Percentiles rank a stretch among this genome's conserved stretches.
phyloP scores from a whole-genome alignment of 35 echinoderm and acorn worm genomes.

The Ophioderma brevispina region DNA sequence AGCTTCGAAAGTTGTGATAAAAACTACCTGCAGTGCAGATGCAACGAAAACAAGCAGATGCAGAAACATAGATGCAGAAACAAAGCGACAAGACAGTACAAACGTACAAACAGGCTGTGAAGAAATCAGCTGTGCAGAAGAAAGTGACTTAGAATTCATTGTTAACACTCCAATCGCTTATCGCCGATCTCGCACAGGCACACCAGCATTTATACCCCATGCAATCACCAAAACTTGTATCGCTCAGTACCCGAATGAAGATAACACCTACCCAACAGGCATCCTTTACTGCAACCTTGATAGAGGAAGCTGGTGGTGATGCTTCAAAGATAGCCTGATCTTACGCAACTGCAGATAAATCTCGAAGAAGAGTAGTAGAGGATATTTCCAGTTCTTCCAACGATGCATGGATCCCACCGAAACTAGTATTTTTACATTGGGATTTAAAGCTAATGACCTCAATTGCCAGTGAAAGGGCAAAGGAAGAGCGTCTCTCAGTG shows the following conservation, averaged over 20 bases:
- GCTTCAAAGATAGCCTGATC: neutral
- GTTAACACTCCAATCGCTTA: neutral
- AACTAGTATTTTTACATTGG: neutral
- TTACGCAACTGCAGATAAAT: neutral
- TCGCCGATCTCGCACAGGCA: neutral
- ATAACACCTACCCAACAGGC: neutral
- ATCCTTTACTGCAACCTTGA: neutral
- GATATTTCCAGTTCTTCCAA: neutral
- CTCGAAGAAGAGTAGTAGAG: neutral
- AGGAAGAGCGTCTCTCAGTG: neutral
- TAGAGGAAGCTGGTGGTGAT: neutral
- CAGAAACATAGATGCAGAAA: neutral
- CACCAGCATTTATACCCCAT: neutral
- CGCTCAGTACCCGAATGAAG: neutral
- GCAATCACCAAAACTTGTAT: neutral
- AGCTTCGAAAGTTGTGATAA: neutral
- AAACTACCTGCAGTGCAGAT: neutral
- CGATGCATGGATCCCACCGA: neutral
- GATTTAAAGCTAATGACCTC: neutral
- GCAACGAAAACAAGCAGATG: neutral
- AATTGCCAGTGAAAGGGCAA: neutral
- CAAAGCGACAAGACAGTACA: neutral
- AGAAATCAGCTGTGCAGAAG: neutral
- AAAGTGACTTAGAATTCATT: neutral
- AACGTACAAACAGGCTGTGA: neutral